Evolutionary conservation across 2,113 vertebrate species (phyloP).

Genomic region (Dendropsophus ebraccatus): DNA sequence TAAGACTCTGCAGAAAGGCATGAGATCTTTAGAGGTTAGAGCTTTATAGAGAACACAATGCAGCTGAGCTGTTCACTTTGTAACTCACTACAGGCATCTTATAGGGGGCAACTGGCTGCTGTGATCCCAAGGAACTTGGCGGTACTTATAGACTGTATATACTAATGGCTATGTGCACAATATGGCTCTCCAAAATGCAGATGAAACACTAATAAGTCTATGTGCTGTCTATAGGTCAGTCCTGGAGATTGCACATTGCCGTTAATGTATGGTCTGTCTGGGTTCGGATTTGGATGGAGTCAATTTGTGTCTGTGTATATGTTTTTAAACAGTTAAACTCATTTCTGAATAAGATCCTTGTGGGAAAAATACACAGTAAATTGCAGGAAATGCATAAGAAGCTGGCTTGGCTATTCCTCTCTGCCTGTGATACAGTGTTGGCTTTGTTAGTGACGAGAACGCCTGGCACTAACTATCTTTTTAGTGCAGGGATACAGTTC

Average conservation of each 20-base stretch:
- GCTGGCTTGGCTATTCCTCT: constrained; percentile 29
- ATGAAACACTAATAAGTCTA: background rate
- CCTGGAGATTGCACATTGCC: background rate
- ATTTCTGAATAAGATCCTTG: constrained; percentile 42
- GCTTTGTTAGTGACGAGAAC: constrained; percentile 30
- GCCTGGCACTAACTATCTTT: constrained; percentile 13
- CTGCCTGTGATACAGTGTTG: constrained; percentile 32
- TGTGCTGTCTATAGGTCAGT: background rate
- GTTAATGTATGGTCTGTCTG: background rate
- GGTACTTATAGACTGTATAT: background rate
- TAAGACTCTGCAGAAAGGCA: too few species aligned
- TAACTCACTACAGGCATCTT: background rate
- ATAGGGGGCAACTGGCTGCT: background rate
- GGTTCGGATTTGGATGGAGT: background rate
- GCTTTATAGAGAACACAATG: background rate
- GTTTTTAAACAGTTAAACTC: constrained; percentile 26
- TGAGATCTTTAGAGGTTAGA: too few species aligned
- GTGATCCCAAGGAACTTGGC: constrained; percentile 15
- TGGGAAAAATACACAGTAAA: constrained; percentile 40
- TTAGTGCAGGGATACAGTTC: constrained; percentile 7
- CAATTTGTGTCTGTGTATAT: background rate
- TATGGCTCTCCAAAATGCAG: background rate
- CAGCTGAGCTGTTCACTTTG: background rate
- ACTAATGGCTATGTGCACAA: background rate
- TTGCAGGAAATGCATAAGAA: constrained; percentile 45